A percentile compares a stretch with the other conserved stretches of the same genome.
Evolutionary conservation across 2,113 vertebrate species (phyloP).

Genomic region (Caretta caretta): DNA sequence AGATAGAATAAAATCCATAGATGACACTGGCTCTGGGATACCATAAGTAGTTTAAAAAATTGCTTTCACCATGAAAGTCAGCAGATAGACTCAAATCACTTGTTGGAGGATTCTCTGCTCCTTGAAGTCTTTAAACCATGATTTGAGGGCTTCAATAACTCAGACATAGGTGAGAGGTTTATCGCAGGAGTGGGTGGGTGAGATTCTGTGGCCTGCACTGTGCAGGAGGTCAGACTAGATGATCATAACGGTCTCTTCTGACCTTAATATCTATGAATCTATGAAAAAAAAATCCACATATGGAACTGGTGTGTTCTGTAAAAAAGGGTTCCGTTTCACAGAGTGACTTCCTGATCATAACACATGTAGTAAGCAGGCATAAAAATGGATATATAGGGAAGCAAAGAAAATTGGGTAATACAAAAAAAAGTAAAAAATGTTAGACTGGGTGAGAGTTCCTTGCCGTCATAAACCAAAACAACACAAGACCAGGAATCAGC

Average conservation of each 20-base stretch:
- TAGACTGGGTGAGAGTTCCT: background rate
- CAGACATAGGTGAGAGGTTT: too few species aligned
- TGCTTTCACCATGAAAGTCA: background rate
- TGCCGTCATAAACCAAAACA: fast-evolving
- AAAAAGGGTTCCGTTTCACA: background rate
- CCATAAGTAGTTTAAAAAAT: background rate
- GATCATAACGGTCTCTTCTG: too few species aligned
- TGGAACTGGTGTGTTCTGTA: background rate
- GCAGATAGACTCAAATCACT: background rate
- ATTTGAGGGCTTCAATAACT: too few species aligned
- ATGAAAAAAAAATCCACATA: background rate
- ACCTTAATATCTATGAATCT: too few species aligned
- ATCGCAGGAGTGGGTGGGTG: too few species aligned
- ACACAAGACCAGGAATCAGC: background rate
- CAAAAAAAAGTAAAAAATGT: background rate
- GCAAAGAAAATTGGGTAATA: background rate
- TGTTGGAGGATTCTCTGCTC: too few species aligned
- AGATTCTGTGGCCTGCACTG: too few species aligned
- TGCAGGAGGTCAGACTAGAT: too few species aligned
- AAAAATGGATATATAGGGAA: background rate
- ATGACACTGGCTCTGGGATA: background rate
- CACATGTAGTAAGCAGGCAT: background rate
- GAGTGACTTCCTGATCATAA: background rate
- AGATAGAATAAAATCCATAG: background rate
- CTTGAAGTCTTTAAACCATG: too few species aligned